Conservation (phyloP, 2,113 vertebrate species). For the Sylvilagus bachmani region DNA sequence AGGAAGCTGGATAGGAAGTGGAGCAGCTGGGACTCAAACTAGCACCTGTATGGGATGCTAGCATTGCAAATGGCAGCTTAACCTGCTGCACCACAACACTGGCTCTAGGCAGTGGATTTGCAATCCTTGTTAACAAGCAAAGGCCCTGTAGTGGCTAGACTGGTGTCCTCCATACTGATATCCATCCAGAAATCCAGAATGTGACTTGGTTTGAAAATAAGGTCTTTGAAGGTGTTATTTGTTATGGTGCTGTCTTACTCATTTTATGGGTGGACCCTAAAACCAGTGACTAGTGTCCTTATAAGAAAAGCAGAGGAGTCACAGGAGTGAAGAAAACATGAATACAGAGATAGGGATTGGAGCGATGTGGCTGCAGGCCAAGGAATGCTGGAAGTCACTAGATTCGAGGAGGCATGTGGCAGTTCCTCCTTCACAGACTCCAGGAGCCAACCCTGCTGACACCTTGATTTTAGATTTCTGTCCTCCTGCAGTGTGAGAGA, state of each 20-base stretch:
- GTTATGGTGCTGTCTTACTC: background rate
- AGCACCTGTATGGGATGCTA: too few species aligned
- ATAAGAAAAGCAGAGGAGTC: background rate
- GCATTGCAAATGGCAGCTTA: too few species aligned
- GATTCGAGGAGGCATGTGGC: too few species aligned
- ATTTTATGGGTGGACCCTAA: background rate
- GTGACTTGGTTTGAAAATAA: background rate
- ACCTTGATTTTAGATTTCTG: background rate
- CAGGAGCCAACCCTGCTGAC: background rate
- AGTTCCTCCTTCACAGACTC: background rate
- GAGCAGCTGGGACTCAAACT: too few species aligned
- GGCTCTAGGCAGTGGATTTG: background rate
- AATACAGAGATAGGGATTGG: too few species aligned
- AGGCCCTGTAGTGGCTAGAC: background rate
- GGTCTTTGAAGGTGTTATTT: background rate
- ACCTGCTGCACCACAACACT: too few species aligned
- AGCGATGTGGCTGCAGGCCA: background rate
- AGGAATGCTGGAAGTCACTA: background rate
- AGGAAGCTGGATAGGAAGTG: too few species aligned
- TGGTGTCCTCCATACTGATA: background rate
- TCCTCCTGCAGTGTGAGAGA: background rate
- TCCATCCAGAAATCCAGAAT: background rate
- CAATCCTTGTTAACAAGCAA: background rate
- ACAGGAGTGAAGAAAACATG: background rate
- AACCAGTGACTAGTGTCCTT: background rate